These are phyloP conservation scores for Geopemphigus sp. DNA, from an alignment of 1,140 invertebrate species.

Conservation along the genomic window DNA sequence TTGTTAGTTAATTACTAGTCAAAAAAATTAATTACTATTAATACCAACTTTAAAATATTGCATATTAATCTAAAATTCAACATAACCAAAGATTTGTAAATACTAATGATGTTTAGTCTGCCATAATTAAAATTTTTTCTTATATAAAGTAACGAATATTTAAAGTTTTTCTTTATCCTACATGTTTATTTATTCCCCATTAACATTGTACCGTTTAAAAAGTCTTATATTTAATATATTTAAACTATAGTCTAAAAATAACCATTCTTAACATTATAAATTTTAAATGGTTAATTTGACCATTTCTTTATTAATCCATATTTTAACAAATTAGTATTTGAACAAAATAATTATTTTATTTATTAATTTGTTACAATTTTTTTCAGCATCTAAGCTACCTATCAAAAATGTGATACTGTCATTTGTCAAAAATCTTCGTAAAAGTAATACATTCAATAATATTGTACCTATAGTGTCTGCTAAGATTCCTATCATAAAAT, in stretches of 20 bases:
- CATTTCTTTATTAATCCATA: too few species aligned
- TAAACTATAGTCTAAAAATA: too few species aligned
- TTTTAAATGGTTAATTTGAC: too few species aligned
- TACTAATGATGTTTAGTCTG: too few species aligned
- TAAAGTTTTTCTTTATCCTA: too few species aligned
- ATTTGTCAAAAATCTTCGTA: slow-evolving; percentile 11
- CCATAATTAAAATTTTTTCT: background rate
- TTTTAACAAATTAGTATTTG: too few species aligned
- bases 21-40: background rate
- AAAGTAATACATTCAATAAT: slow-evolving; percentile 52
- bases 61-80: background rate
- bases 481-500: slow-evolving; percentile 62
- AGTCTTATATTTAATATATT: too few species aligned
- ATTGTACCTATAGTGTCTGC: slow-evolving; percentile 56
- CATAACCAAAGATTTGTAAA: background rate
- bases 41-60: background rate
- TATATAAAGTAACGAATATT: background rate
- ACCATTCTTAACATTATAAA: too few species aligned
- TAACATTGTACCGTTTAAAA: too few species aligned
- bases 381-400: slow-evolving; percentile 15
- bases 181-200: too few species aligned
- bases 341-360: too few species aligned
- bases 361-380: background rate
- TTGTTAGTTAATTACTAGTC: too few species aligned
- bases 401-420: background rate